These are phyloP conservation scores for Melipona beecheii DNA, from an alignment of 2,888 invertebrate genomes.

Conservation along the genomic window DNA sequence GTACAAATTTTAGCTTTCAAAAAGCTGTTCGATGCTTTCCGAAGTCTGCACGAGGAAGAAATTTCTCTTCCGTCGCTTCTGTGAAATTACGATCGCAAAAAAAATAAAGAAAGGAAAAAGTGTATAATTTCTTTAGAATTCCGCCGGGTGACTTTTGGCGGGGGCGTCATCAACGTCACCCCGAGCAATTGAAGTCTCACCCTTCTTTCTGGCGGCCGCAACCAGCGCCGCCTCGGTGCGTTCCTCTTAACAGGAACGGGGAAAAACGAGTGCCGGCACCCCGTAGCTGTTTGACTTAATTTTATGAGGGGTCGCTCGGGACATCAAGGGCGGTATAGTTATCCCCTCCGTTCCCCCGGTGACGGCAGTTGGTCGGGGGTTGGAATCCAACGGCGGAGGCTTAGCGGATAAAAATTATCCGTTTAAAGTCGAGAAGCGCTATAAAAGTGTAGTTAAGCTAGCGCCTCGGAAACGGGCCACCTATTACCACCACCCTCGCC, in stretches of 20 bases:
- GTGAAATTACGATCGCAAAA: neutral
- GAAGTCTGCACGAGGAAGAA: neutral
- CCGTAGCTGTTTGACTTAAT: slow-evolving; percentile 82
- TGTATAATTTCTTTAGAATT: slow-evolving; percentile 18
- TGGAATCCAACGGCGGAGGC: slow-evolving; percentile 60
- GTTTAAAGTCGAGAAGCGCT: slow-evolving; percentile 79
- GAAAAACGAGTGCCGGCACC: slow-evolving; percentile 75
- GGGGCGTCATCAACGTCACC: slow-evolving; percentile 62
- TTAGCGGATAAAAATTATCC: slow-evolving; percentile 82
- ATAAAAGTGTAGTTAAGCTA: slow-evolving; percentile 80
- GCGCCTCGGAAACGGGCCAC: slow-evolving; percentile 61
- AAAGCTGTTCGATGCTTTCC: neutral
- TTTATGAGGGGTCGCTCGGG: slow-evolving; percentile 77
- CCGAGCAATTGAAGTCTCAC: slow-evolving; percentile 58
- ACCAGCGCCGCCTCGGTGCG: slow-evolving; percentile 52
- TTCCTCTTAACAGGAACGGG: slow-evolving; percentile 72
- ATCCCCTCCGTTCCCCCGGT: slow-evolving; percentile 43
- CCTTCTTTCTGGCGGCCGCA: slow-evolving; percentile 48
- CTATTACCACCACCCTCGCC: slow-evolving; percentile 50
- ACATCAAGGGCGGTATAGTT: slow-evolving; percentile 67
- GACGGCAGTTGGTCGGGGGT: slow-evolving; percentile 50
- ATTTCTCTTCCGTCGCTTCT: neutral
- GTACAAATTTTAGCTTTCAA: neutral
- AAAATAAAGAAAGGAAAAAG: neutral
- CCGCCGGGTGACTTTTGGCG: slow-evolving; percentile 34